Conservation (phyloP, 2,888 invertebrate genomes). For the Nasonia oneida region DNA sequence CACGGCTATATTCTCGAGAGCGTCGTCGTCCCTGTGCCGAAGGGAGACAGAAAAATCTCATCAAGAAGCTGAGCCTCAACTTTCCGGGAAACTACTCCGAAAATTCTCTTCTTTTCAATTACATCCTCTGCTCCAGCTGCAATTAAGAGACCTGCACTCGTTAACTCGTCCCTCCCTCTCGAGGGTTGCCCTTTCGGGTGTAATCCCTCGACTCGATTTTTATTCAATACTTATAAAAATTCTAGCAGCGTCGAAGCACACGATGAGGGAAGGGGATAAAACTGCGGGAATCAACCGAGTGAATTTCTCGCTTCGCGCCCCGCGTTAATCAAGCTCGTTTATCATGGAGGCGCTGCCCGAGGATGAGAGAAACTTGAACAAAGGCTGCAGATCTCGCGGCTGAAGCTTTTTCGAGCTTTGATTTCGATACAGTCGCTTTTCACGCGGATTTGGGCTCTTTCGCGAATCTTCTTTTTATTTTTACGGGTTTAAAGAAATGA, state of each 20-base stretch:
- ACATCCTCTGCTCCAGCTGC: background rate
- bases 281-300: conserved; percentile 31
- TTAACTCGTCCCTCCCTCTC: background rate
- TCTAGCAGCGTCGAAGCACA: background rate
- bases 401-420: background rate
- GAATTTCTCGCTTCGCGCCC: conserved; percentile 19
- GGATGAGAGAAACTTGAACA: background rate
- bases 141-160: background rate
- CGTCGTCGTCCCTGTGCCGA: background rate
- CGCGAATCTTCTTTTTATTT: no score
- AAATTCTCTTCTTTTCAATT: conserved; percentile 4
- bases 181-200: background rate
- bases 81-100: background rate
- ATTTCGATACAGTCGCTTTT: no score
- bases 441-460: no score
- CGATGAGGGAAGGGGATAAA: background rate
- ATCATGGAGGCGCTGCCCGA: background rate
- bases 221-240: background rate
- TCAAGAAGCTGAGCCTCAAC: background rate
- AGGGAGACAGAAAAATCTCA: background rate
- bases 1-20: background rate
- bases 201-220: background rate
- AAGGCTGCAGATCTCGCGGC: background rate
- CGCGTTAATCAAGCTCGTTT: conserved; percentile 32
- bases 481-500: no score